Conservation (phyloP, 1,140 invertebrate species). For the Rhopalosiphum padi region DNA sequence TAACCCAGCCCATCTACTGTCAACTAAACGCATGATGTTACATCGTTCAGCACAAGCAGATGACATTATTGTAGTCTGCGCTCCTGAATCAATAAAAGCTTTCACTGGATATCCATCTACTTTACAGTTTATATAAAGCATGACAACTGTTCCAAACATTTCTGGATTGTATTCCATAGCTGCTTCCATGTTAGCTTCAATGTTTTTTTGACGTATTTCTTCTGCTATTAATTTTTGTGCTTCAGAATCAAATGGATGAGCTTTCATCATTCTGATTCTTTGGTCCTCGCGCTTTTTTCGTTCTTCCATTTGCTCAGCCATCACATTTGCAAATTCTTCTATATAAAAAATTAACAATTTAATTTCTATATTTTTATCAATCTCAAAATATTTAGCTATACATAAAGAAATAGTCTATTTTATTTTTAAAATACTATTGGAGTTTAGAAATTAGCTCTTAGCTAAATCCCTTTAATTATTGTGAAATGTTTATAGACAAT, state of each 20-base stretch:
- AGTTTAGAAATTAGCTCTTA: neutral
- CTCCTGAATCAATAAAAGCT: slow-evolving; percentile 97
- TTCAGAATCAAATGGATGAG: slow-evolving; percentile 94
- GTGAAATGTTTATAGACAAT: neutral
- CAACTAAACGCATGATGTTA: slow-evolving; percentile 94
- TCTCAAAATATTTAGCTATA: neutral
- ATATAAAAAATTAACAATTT: slow-evolving; percentile 59
- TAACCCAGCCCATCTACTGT: slow-evolving; percentile 92
- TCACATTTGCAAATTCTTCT: slow-evolving; percentile 84
- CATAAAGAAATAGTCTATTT: neutral
- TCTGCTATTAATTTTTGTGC: slow-evolving; percentile 93
- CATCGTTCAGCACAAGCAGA: slow-evolving; percentile 90
- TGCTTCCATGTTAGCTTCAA: slow-evolving; percentile 98
- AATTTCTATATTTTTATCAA: neutral
- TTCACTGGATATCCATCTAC: slow-evolving; percentile 96
- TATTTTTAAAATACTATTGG: neutral
- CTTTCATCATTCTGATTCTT: slow-evolving; percentile 84
- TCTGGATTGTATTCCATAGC: slow-evolving; percentile 98
- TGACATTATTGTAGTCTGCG: slow-evolving; percentile 95
- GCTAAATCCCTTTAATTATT: neutral
- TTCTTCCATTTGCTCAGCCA: slow-evolving; percentile 81
- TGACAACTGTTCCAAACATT: slow-evolving; percentile 95
- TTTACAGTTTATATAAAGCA: slow-evolving; percentile 96
- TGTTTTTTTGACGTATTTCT: slow-evolving; percentile 94
- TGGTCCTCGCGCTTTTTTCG: slow-evolving; percentile 82